Percentiles rank a stretch among this genome's conserved stretches.
Conservation (phyloP, 2,797 vertebrate species). For the Hoplostethus mediterraneus region DNA sequence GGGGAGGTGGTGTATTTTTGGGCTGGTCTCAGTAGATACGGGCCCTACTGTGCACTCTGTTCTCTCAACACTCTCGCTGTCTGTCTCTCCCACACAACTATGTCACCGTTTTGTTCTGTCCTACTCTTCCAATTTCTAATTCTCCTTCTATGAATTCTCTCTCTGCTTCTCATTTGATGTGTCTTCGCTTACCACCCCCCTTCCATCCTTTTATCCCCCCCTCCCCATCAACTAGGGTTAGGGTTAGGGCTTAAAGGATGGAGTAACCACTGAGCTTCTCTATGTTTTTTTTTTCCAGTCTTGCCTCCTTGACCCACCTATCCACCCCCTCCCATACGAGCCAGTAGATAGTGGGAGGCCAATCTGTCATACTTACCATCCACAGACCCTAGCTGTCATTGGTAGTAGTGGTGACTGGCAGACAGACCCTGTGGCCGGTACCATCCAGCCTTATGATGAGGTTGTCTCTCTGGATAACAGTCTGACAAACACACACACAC, state of each 20-base stretch:
- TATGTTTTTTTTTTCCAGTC: constrained; percentile 45
- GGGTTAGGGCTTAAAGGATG: constrained; percentile 33
- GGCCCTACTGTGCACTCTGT: constrained; percentile 61
- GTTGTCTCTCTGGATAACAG: constrained; percentile 37
- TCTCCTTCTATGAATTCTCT: constrained; percentile 31
- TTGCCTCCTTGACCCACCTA: constrained; percentile 22
- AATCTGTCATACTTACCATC: constrained; percentile 61
- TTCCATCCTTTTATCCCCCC: constrained; percentile 23
- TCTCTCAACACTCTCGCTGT: constrained; percentile 40
- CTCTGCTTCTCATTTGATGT: constrained; percentile 12
- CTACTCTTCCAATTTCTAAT: constrained; percentile 37
- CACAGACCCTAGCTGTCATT: constrained; percentile 43
- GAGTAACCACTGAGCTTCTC: constrained; percentile 26
- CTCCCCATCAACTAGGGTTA: constrained; percentile 33
- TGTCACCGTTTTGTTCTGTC: constrained; percentile 51
- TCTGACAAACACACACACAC: constrained; percentile 28
- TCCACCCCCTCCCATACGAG: constrained; percentile 25
- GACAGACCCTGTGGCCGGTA: constrained; percentile 16
- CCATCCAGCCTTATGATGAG: constrained; percentile 31
- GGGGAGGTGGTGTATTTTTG: constrained; percentile 82
- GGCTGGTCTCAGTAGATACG: constrained; percentile 71
- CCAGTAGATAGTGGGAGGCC: constrained; percentile 56
- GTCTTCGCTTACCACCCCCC: neutral
- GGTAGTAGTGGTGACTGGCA: constrained; percentile 46
- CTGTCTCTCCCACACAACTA: constrained; percentile 51